phyloP scores from a whole-genome alignment of 2,888 invertebrate genomes.

The Scaptomyza cyrtandrae region DNA sequence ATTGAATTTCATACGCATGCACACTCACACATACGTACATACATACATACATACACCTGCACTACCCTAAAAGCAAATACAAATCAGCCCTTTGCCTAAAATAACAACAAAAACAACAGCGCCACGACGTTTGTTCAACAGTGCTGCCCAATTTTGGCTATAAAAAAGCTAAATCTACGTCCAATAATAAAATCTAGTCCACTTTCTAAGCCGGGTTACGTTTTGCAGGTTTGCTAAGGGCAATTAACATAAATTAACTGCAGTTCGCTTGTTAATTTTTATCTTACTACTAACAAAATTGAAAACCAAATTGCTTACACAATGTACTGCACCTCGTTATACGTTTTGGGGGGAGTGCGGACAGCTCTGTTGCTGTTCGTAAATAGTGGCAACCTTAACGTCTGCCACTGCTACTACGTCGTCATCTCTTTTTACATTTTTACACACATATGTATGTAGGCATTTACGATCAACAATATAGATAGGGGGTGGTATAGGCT shows the following conservation, averaged over 20 bases:
- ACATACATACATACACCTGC: constrained; percentile 24
- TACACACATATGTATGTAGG: constrained; percentile 30
- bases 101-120: constrained; percentile 45
- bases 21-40: constrained; percentile 8
- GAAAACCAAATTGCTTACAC: constrained; percentile 54
- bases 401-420: constrained; percentile 34
- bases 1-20: constrained; percentile 38
- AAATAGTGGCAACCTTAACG: constrained; percentile 22
- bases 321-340: constrained; percentile 53
- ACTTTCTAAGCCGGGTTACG: neutral
- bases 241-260: neutral
- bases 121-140: constrained; percentile 60
- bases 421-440: constrained; percentile 49
- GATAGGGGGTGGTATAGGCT: constrained; percentile 42
- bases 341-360: constrained; percentile 15
- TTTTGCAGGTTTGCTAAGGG: neutral
- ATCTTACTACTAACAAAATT: neutral
- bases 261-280: constrained; percentile 10
- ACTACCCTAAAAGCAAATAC: constrained; percentile 28
- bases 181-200: too few species aligned
- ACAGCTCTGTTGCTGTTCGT: constrained; percentile 23
- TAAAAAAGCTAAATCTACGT: constrained; percentile 23
- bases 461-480: constrained; percentile 41
- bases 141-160: constrained; percentile 32
- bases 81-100: constrained; percentile 65